Conservation (phyloP, 2,888 invertebrate genomes). For the Drosophila vallismaia region DNA sequence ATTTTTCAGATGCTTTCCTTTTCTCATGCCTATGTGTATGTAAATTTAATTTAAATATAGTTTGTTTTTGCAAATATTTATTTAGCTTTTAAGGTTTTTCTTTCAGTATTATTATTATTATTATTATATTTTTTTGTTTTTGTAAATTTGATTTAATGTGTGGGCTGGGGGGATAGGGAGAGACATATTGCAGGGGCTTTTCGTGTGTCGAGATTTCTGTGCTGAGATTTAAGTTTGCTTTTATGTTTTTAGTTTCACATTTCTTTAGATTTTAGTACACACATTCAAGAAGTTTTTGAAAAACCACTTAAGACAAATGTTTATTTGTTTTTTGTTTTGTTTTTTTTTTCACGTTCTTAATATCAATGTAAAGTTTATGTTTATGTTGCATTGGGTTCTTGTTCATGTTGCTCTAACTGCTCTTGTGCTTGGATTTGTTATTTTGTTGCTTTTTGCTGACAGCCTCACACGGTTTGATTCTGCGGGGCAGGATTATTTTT, state of each 20-base stretch:
- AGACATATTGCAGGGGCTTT: slow-evolving; percentile 11
- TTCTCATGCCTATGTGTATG: slow-evolving; percentile 61
- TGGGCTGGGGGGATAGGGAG: slow-evolving; percentile 37
- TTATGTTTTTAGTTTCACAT: slow-evolving; percentile 52
- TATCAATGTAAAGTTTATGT: slow-evolving; percentile 47
- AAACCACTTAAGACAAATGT: slow-evolving; percentile 64
- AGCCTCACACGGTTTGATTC: slow-evolving; percentile 52
- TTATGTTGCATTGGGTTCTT: slow-evolving; percentile 65
- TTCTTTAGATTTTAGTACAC: slow-evolving; percentile 66
- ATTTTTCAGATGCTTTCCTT: slow-evolving; percentile 64
- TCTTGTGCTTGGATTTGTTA: slow-evolving; percentile 30
- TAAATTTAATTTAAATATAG: slow-evolving; percentile 72
- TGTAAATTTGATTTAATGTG: slow-evolving; percentile 75
- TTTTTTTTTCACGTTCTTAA: slow-evolving; percentile 29
- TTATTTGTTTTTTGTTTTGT: slow-evolving; percentile 29
- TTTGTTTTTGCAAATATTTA: slow-evolving; percentile 43
- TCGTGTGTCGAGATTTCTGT: slow-evolving; percentile 60
- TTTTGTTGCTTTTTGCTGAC: slow-evolving; percentile 38
- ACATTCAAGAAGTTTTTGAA: slow-evolving; percentile 70
- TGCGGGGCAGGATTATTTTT: slow-evolving; percentile 55
- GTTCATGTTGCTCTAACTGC: slow-evolving; percentile 31
- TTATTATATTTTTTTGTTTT: slow-evolving; percentile 45
- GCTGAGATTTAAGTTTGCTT: slow-evolving; percentile 47
- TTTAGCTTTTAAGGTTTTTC: slow-evolving; percentile 34
- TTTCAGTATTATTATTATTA: slow-evolving; percentile 14